Percentiles rank a stretch among this genome's conserved stretches.
Evolutionary conservation across 2,888 invertebrate genomes (phyloP).

Genomic region (Drosophila neonasuta): DNA sequence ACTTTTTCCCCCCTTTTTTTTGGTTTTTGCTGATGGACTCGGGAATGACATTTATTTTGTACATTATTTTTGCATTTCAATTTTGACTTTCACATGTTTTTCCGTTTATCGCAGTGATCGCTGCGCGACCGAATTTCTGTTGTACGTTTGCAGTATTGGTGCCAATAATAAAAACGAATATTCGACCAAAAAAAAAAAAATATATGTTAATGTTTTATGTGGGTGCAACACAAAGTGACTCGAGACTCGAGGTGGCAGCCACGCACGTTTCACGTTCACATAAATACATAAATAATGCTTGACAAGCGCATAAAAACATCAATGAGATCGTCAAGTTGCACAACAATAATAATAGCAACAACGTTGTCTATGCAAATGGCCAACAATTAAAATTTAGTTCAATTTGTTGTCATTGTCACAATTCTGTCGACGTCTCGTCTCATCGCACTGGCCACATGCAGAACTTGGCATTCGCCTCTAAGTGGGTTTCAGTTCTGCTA

Average conservation of each 20-base stretch:
- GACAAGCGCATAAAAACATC: constrained; percentile 69
- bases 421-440: constrained; percentile 46
- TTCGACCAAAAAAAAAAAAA: constrained; percentile 3
- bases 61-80: constrained; percentile 27
- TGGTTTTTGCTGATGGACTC: constrained; percentile 44
- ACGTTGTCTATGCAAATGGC: constrained; percentile 61
- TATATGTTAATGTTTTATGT: constrained; percentile 56
- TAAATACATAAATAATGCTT: constrained; percentile 55
- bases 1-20: not conserved
- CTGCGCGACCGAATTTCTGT: constrained; percentile 43
- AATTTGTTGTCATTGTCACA: constrained; percentile 66
- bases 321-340: constrained; percentile 62
- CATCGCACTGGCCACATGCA: constrained; percentile 45
- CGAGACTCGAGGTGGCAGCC: constrained; percentile 34
- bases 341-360: constrained; percentile 18
- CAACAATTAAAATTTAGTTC: constrained; percentile 71
- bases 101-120: constrained; percentile 63
- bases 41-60: constrained; percentile 23
- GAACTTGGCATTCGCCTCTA: constrained; percentile 16
- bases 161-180: constrained; percentile 58
- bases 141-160: constrained; percentile 57
- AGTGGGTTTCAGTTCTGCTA: constrained; percentile 14
- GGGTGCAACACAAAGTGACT: constrained; percentile 60
- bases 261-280: constrained; percentile 52
- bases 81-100: constrained; percentile 59